Conservation (phyloP, 2,113 vertebrate species). For the Dicerorhinus sumatrensis region DNA sequence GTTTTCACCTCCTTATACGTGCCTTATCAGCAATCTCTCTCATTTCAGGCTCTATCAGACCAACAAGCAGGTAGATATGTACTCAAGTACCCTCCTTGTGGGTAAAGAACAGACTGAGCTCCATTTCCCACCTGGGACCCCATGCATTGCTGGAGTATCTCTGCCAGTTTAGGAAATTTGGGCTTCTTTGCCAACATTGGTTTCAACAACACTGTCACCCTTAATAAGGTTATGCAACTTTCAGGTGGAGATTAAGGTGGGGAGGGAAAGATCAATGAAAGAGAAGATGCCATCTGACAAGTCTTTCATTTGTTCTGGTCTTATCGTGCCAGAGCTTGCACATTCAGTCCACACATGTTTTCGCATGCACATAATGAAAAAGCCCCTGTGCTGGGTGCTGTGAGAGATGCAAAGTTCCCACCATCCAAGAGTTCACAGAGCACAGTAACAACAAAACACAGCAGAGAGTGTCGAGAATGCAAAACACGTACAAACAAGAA, state of each 20-base stretch:
- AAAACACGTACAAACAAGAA: neutral
- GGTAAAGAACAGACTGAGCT: neutral
- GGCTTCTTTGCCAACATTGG: neutral
- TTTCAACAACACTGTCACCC: neutral
- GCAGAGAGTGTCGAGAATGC: neutral
- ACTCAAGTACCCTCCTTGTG: neutral
- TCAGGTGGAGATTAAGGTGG: neutral
- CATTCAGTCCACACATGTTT: neutral
- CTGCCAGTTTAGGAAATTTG: neutral
- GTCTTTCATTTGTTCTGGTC: neutral
- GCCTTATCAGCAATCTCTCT: neutral
- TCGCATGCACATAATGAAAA: neutral
- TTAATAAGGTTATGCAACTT: neutral
- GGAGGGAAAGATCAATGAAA: neutral
- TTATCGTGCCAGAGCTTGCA: neutral
- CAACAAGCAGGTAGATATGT: neutral
- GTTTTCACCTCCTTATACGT: fast-evolving
- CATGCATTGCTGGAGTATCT: neutral
- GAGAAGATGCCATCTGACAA: neutral
- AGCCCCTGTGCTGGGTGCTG: neutral
- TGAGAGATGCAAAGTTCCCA: too few species aligned
- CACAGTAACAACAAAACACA: neutral
- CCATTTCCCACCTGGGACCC: neutral
- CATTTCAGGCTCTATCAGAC: neutral
- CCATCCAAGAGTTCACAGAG: neutral